These are phyloP conservation scores for Poecilia gillii DNA, from an alignment of 2,797 vertebrate species.

Conservation along the genomic window DNA sequence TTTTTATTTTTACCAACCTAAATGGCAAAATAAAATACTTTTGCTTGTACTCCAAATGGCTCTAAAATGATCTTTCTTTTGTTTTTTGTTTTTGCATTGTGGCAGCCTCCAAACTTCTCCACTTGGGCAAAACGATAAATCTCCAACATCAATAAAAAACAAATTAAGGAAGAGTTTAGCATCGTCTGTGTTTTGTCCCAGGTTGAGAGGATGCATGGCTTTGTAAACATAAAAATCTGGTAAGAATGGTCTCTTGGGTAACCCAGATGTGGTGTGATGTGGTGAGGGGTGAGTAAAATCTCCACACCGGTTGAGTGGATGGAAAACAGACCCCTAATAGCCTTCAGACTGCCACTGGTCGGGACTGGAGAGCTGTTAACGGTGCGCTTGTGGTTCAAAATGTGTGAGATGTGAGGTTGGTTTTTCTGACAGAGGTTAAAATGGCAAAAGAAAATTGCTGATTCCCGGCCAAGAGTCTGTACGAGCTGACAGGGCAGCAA, in stretches of 20 bases:
- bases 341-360: constrained; percentile 24
- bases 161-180: not conserved
- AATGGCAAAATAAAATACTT: not conserved
- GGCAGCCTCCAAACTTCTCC: not conserved
- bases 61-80: too few relatives aligned
- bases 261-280: not conserved
- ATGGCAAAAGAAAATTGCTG: constrained; percentile 64
- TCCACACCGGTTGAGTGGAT: not conserved
- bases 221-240: not conserved
- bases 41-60: not conserved
- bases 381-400: constrained; percentile 38
- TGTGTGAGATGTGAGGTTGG: constrained; percentile 36
- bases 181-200: not conserved
- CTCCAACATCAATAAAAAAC: too few relatives aligned
- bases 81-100: not conserved
- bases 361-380: constrained; percentile 16
- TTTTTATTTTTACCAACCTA: too few relatives aligned
- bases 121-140: not conserved
- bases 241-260: not conserved
- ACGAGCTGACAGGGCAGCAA: constrained; percentile 51
- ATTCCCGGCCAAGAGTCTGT: constrained; percentile 46
- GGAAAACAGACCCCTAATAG: constrained; percentile 15
- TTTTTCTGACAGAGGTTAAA: constrained; percentile 42
- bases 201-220: not conserved
- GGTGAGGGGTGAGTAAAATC: not conserved